Percentiles rank a stretch among this genome's conserved stretches.
Evolutionary conservation across 2,888 invertebrate genomes (phyloP).

Genomic region (Deroplatys truncata): DNA sequence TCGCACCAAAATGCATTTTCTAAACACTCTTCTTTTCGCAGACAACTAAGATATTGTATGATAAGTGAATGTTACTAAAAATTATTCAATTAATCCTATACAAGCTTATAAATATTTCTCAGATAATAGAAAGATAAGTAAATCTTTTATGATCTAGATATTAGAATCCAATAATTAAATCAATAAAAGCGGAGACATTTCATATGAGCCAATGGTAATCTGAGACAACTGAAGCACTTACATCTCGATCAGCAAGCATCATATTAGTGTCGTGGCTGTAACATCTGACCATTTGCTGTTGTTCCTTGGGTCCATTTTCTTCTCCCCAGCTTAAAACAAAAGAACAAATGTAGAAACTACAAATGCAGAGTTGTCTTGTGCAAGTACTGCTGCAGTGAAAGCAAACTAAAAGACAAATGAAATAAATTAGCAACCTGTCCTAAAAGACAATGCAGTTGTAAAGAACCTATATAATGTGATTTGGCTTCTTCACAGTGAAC

Average conservation of each 20-base stretch:
- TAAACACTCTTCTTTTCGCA: too few species aligned
- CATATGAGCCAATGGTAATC: background rate
- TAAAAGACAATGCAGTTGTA: background rate
- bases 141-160: too few species aligned
- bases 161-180: too few species aligned
- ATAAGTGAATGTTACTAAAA: too few species aligned
- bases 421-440: background rate
- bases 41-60: too few species aligned
- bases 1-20: too few species aligned
- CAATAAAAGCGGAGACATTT: too few species aligned
- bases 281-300: slow-evolving; percentile 45
- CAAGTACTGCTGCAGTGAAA: background rate
- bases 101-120: too few species aligned
- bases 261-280: slow-evolving; percentile 51
- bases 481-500: background rate
- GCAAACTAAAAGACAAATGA: background rate
- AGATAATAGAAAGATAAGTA: too few species aligned
- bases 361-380: background rate
- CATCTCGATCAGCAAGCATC: slow-evolving; percentile 34
- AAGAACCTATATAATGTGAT: background rate
- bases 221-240: slow-evolving; percentile 10
- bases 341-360: background rate
- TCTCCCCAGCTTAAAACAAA: slow-evolving; percentile 27
- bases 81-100: too few species aligned
- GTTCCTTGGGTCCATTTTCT: slow-evolving; percentile 19